Evolutionary conservation across 2,797 vertebrate species (phyloP).

Genomic region (Eulemur coronatus): DNA sequence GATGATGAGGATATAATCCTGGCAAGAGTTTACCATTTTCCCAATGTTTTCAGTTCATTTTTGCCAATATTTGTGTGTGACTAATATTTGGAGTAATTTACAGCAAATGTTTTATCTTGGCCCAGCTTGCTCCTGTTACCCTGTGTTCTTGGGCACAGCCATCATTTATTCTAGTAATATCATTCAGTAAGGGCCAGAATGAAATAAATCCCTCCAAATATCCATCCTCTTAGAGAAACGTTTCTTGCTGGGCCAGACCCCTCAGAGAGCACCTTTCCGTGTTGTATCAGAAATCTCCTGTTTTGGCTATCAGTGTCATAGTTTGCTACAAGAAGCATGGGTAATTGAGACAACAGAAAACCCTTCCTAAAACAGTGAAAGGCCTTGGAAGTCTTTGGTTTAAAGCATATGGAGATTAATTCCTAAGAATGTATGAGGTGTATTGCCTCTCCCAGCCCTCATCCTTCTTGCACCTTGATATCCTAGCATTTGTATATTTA

Average conservation of each 20-base stretch:
- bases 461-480: neutral
- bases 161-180: neutral
- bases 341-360: constrained; percentile 4
- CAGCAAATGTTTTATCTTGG: neutral
- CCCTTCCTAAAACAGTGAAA: neutral
- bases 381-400: neutral
- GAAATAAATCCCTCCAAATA: neutral
- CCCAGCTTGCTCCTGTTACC: neutral
- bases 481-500: neutral
- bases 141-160: neutral
- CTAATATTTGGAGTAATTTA: neutral
- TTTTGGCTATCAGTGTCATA: neutral
- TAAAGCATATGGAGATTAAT: constrained; percentile 27
- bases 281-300: neutral
- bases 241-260: neutral
- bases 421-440: neutral
- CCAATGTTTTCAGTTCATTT: neutral
- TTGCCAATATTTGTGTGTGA: neutral
- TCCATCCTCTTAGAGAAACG: neutral
- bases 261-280: neutral
- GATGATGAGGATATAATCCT: neutral
- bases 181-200: neutral
- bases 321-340: neutral
- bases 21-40: neutral
- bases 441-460: neutral